Percentiles rank a stretch among this genome's conserved stretches.
phyloP scores from a whole-genome alignment of 2,113 vertebrate species.

The Barnardius zonarius region DNA sequence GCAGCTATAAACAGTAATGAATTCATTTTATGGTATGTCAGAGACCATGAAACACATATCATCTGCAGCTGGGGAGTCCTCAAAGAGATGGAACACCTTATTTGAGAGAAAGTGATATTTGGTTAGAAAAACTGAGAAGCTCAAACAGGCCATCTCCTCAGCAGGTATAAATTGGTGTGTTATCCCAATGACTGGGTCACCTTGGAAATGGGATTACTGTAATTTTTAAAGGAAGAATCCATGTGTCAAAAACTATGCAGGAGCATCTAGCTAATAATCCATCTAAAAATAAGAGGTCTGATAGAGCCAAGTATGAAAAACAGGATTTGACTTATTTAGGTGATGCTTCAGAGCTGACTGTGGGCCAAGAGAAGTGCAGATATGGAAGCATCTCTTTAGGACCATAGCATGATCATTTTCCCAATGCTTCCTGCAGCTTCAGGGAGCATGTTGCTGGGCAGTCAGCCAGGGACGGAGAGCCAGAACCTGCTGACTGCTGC shows the following conservation, averaged over 20 bases:
- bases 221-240: background rate
- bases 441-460: fast-evolving
- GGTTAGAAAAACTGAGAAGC: background rate
- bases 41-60: background rate
- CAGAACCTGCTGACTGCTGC: fast-evolving
- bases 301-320: background rate
- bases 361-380: background rate
- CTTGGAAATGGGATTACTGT: background rate
- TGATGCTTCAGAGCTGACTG: background rate
- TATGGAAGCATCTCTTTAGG: background rate
- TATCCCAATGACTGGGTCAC: background rate
- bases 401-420: background rate
- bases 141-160: background rate
- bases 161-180: background rate
- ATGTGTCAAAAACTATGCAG: background rate
- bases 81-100: background rate
- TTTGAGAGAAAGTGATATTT: background rate
- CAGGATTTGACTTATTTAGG: background rate
- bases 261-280: background rate
- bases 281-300: background rate
- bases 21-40: background rate
- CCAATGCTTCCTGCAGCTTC: background rate
- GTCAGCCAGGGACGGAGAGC: background rate
- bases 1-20: background rate
- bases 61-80: background rate